These are phyloP conservation scores for Microtus pennsylvanicus DNA, from an alignment of 2,113 vertebrate genomes.

Conservation along the genomic window DNA sequence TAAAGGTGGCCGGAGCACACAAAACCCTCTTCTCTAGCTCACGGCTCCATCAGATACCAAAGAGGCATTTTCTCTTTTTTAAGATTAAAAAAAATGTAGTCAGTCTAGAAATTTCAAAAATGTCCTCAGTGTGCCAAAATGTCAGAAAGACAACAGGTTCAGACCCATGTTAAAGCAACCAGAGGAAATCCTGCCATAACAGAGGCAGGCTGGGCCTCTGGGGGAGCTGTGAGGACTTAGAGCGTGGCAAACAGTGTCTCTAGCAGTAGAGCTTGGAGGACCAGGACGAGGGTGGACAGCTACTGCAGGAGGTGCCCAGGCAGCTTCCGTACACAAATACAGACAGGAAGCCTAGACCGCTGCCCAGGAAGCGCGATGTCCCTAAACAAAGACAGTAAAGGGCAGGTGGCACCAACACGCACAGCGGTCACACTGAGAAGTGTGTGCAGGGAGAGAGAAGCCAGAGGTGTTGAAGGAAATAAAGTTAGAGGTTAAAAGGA, in stretches of 20 bases:
- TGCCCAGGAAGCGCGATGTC: background rate
- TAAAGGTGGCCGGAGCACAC: background rate
- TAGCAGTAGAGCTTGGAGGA: background rate
- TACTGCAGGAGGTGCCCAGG: background rate
- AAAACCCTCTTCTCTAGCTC: background rate
- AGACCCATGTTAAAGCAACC: background rate
- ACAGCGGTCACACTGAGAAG: background rate
- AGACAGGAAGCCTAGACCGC: background rate
- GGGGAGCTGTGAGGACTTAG: background rate
- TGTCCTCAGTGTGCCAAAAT: background rate
- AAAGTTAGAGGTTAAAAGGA: background rate
- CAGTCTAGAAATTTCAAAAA: slow-evolving; percentile 25
- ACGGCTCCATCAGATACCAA: background rate
- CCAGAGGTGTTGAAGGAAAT: background rate
- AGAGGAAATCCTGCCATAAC: background rate
- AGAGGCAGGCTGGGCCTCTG: background rate
- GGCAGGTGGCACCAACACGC: background rate
- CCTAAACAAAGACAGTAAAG: background rate
- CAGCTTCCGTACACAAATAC: background rate
- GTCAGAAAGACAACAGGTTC: background rate
- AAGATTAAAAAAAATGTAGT: background rate
- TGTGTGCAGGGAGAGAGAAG: background rate
- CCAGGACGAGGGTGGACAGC: background rate
- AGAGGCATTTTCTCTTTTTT: background rate
- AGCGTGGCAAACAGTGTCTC: background rate